Percentiles rank a stretch among this genome's conserved stretches.
These are phyloP conservation scores for Candoia aspera DNA, from an alignment of 2,113 vertebrate genomes.

Conservation along the genomic window DNA sequence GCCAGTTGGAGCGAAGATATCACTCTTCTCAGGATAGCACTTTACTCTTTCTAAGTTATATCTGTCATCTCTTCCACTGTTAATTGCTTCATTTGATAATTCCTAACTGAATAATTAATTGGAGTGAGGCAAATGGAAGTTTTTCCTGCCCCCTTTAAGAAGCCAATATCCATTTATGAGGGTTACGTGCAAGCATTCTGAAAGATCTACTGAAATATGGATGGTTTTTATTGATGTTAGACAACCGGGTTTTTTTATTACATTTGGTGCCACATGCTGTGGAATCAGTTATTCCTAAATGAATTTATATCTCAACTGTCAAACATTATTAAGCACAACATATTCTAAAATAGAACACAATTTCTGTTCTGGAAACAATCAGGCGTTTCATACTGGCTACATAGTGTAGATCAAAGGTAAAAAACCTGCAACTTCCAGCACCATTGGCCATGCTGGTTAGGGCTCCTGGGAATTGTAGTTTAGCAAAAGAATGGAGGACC, in stretches of 20 bases:
- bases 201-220: neutral
- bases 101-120: neutral
- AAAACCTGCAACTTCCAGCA: neutral
- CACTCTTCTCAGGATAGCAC: neutral
- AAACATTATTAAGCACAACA: neutral
- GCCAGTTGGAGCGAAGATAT: neutral
- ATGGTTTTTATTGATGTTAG: neutral
- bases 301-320: neutral
- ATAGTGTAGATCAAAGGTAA: neutral
- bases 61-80: neutral
- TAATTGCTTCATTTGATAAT: constrained; percentile 1
- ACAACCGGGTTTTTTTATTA: neutral
- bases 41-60: neutral
- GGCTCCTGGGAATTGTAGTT: neutral
- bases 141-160: constrained; percentile 11
- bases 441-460: neutral
- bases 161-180: neutral
- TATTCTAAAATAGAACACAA: neutral
- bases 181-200: neutral
- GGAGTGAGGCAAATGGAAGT: neutral
- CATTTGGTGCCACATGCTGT: neutral
- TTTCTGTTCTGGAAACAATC: neutral
- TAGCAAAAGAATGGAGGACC: neutral
- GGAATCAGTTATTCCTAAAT: neutral
- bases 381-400: neutral